phyloP scores from a whole-genome alignment of 2,113 vertebrate genomes.

The Neoarius graeffei region DNA sequence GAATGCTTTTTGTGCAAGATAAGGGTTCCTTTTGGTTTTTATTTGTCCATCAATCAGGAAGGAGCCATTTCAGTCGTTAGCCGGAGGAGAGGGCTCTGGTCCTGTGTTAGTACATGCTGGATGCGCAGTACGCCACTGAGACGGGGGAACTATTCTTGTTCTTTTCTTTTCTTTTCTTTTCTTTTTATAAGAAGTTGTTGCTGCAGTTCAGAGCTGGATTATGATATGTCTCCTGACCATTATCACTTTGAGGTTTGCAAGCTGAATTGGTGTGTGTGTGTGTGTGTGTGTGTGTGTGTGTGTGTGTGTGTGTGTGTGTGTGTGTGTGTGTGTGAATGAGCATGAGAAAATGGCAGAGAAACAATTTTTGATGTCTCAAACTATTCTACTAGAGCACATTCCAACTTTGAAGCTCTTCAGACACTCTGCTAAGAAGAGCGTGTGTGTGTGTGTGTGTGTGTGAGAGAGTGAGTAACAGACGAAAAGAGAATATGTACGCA shows the following conservation, averaged over 20 bases:
- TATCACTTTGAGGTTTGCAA: not conserved
- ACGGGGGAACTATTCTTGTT: slow-evolving; percentile 5
- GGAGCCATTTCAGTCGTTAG: slow-evolving; percentile 21
- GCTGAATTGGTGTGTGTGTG: slow-evolving; percentile 18
- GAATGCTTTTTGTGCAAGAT: slow-evolving; percentile 12
- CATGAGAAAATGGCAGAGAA: not conserved
- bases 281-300: slow-evolving; percentile 37
- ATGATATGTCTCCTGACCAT: slow-evolving; percentile 14
- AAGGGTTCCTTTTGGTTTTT: not conserved
- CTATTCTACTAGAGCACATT: slow-evolving; percentile 46
- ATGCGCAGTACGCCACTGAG: slow-evolving; percentile 14
- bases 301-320: slow-evolving; percentile 34
- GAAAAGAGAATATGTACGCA: not conserved
- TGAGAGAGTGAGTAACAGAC: not conserved
- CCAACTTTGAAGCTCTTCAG: slow-evolving; percentile 26
- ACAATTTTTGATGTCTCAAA: slow-evolving; percentile 40
- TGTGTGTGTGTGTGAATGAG: slow-evolving; percentile 34
- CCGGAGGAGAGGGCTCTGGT: slow-evolving; percentile 16
- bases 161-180: not conserved
- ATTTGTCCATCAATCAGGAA: slow-evolving; percentile 14
- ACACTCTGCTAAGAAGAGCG: slow-evolving; percentile 2
- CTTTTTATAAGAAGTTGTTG: slow-evolving; percentile 51
- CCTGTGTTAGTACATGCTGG: slow-evolving; percentile 20
- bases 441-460: not conserved
- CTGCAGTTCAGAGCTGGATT: slow-evolving; percentile 46